Conservation (phyloP, 2,113 vertebrate genomes). For the Oryzias woworae region DNA sequence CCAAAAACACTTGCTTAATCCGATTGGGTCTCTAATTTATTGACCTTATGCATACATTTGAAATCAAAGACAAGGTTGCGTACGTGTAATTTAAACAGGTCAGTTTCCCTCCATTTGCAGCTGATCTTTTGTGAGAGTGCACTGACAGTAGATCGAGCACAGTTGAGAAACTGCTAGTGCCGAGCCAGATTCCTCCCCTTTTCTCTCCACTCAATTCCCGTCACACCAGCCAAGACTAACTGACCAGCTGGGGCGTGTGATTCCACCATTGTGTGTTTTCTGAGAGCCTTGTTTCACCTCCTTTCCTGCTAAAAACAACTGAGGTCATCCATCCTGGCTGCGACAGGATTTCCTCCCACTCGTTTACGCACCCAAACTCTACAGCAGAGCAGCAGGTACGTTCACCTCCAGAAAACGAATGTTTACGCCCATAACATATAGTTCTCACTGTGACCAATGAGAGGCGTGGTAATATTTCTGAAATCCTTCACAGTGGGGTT, state of each 20-base stretch:
- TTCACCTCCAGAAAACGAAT: background rate
- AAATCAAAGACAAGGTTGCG: background rate
- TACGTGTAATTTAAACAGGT: background rate
- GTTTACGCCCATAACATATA: background rate
- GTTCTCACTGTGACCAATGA: background rate
- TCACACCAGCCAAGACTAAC: constrained; percentile 17
- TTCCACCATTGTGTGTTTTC: constrained; percentile 24
- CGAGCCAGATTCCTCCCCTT: constrained; percentile 12
- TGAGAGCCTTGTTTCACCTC: constrained; percentile 16
- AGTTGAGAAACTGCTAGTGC: constrained; percentile 5
- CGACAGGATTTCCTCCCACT: constrained; percentile 32
- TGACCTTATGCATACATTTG: too few relatives aligned
- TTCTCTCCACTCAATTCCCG: background rate
- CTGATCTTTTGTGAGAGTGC: constrained; percentile 7
- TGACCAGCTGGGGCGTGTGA: constrained; percentile 20
- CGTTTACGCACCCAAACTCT: background rate
- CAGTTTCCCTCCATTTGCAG: constrained; percentile 6
- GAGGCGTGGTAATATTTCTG: too few relatives aligned
- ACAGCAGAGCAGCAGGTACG: background rate
- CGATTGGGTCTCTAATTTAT: too few relatives aligned
- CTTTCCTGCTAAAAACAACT: constrained; percentile 30
- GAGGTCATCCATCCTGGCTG: constrained; percentile 19
- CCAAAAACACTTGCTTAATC: too few relatives aligned
- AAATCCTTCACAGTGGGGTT: too few relatives aligned
- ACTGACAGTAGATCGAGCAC: background rate